phyloP scores from a whole-genome alignment of 1,140 invertebrate genomes.

The Sarcophaga peregrina region DNA sequence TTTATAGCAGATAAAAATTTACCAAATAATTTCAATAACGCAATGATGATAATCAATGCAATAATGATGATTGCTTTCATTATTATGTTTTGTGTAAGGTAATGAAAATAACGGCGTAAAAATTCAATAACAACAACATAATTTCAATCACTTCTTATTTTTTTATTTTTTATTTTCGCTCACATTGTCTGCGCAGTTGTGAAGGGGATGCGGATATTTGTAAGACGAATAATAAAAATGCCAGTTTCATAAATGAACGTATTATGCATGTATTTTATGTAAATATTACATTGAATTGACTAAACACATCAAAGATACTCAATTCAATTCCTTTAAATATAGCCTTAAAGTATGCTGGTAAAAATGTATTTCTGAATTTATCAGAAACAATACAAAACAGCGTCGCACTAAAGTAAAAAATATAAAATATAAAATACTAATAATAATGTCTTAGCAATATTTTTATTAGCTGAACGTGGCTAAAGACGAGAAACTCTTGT shows the following conservation, averaged over 20 bases:
- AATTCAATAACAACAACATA: constrained; percentile 20
- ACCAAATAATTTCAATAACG: neutral
- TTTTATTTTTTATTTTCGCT: neutral
- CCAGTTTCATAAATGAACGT: neutral
- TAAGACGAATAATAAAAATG: neutral
- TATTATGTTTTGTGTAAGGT: neutral
- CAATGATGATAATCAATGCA: neutral
- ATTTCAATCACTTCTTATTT: constrained; percentile 12
- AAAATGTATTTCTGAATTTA: neutral
- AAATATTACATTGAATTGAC: constrained; percentile 14
- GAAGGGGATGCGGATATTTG: too few species aligned
- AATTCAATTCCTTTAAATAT: neutral
- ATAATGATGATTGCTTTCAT: neutral
- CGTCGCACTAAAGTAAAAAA: neutral
- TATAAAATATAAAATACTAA: neutral
- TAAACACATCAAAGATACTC: neutral
- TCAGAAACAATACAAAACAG: neutral
- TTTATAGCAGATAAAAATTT: neutral
- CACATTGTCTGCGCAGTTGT: neutral
- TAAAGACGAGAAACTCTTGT: neutral
- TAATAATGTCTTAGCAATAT: constrained; percentile 15
- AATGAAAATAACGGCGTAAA: constrained; percentile 18
- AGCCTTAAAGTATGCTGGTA: neutral
- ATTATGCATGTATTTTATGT: constrained; percentile 22
- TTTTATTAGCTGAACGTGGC: neutral